Evolutionary conservation across 1,140 invertebrate species (phyloP), one percentile per base, ranked within the genome.

Genomic region (Polyergus mexicanus): DNA sequence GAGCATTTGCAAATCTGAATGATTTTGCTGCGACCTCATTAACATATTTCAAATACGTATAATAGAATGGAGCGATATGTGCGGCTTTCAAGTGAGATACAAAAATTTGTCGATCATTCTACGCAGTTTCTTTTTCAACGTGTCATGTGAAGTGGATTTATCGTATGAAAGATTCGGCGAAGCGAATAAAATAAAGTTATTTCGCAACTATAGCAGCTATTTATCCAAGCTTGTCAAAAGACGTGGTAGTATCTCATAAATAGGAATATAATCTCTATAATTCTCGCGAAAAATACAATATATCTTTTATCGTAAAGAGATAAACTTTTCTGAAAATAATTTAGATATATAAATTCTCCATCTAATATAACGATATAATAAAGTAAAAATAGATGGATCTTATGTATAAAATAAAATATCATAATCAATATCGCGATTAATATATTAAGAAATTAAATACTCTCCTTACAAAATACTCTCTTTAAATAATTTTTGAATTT

Each of bases 101-200:
- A 41, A 41, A 65, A 77, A 77, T 77, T 60, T 11, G 60, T 28
- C 25, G 51, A 65, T 19, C 22, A 77, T 77, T 51, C 41, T 38
- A 63, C 6, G 10, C 3, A 63, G 32, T 77, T 65, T 13, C 13
- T 65, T 22, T 51, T 65, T 65, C 63, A 35, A 11, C 38, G 16
- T 72, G 47, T 72, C 19, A 32, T 11, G 4, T 65, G 41, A 77
- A 65, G 16, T 44, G 25, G 58, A 77, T 44, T 77, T 77, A 63
- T 77, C 58, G 41, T 63, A 13, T 25, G 22, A 16, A 62, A 76
- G 4, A 62, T 76, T 76, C 74, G 13, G 13, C 8, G 58, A 63
- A 63, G 58, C 16, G 38, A 44, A 72, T 28, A 56, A 76, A 63
- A 62, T 76, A 76, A 32, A 1, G 56, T 76, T 76, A 76, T 44